Evolutionary conservation across 1,140 invertebrate genomes (phyloP), one percentile per base, ranked within the genome.

Genomic region (Leptinotarsa lineolata): DNA sequence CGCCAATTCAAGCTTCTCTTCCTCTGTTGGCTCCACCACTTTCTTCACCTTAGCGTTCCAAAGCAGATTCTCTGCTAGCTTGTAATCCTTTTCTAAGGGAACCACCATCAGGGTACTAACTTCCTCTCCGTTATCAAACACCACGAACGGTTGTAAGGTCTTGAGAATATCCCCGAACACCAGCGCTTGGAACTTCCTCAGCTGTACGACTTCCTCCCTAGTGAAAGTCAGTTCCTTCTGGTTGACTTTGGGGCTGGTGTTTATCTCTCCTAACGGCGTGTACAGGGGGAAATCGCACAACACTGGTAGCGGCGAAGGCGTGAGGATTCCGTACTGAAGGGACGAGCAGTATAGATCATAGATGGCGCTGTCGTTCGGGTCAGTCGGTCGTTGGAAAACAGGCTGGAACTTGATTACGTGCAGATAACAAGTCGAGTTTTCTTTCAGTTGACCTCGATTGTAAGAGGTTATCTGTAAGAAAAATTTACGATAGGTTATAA

Each of bases 281-380:
- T 92, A 99, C 68, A 97, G 88, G 0, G 96, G 94, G 88, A 99
- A 99, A 61, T 87, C 83, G 63, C 89, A 89, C 58, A 92, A 73
- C 18, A 83, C 77, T 2, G 90, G 89, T 66, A 93, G 81, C 15
- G 79, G 80, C 8, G 90, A 88, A 2, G 85, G 76, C 0, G 91
- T 88, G 4, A 93, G 75, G 20, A 93, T 84, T 0, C 87, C 91
- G 81, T 85, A 92, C 20, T 87, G 83, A 11, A 84, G 67, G 8
- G 80, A 45, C 1, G 80, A 80, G 3, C 54, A 70, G 30, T 82
- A 83, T 46, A 81, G 68, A 46, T 81, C 77, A 24, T 77, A 78
- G 21, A 81, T 39, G 2, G 71, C 74, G 13, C 73, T 63, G 13
- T 61, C 18, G 54, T 76, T 77, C n/a, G 74, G 44, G 21, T 79